These are phyloP conservation scores for Nixonia krombeini DNA, from an alignment of 1,140 invertebrate genomes.

Conservation along the genomic window DNA sequence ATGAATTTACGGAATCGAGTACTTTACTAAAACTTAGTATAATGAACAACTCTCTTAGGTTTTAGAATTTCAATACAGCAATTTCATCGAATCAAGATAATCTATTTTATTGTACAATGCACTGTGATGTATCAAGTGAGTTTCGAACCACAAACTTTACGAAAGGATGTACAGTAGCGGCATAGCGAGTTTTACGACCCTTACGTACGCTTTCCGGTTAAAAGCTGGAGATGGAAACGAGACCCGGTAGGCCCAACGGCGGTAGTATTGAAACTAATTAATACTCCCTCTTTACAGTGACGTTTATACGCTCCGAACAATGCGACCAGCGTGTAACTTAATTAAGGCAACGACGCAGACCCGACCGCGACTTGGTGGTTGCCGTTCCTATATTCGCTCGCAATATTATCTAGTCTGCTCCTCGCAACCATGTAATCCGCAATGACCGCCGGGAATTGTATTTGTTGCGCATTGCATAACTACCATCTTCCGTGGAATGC, in stretches of 20 bases:
- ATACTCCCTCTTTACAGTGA: constrained; percentile 64
- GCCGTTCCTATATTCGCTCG: constrained; percentile 61
- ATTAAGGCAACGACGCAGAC: constrained; percentile 71
- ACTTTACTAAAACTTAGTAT: too few relatives aligned
- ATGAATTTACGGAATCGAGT: too few relatives aligned
- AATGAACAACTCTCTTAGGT: too few relatives aligned
- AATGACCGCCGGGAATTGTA: constrained; percentile 65
- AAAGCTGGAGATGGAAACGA: constrained; percentile 40
- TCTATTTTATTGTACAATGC: not conserved
- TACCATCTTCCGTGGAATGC: constrained; percentile 45
- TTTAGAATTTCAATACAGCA: too few relatives aligned
- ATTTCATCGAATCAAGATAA: constrained; percentile 1
- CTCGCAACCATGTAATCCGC: constrained; percentile 55
- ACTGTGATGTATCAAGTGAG: constrained; percentile 1
- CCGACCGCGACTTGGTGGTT: constrained; percentile 67
- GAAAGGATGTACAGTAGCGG: constrained; percentile 11
- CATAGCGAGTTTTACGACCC: constrained; percentile 25
- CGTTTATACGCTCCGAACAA: constrained; percentile 67
- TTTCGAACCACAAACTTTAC: constrained; percentile 7
- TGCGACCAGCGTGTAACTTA: constrained; percentile 69
- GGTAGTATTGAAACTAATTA: constrained; percentile 66
- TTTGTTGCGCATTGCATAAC: constrained; percentile 59
- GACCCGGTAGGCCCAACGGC: constrained; percentile 43
- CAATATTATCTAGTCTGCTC: constrained; percentile 69
- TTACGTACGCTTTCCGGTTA: constrained; percentile 35